Evolutionary conservation across 2,888 invertebrate genomes (phyloP).

Genomic region (Tromatobia lineatoria): DNA sequence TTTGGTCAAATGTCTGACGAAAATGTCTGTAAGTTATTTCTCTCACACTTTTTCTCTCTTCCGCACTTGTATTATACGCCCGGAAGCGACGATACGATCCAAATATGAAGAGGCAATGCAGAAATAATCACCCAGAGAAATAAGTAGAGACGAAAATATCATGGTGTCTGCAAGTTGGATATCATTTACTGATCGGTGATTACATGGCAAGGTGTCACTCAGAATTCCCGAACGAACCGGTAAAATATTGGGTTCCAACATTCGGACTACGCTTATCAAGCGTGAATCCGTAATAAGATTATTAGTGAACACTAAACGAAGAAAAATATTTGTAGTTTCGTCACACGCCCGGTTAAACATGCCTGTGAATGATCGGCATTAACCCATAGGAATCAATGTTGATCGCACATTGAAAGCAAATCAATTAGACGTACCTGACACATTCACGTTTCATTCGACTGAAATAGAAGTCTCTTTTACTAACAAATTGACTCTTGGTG

Average conservation of each 20-base stretch:
- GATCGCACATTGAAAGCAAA: not conserved
- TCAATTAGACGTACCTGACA: not conserved
- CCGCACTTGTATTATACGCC: too few relatives aligned
- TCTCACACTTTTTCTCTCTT: too few relatives aligned
- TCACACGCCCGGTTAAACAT: not conserved
- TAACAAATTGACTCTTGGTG: too few relatives aligned
- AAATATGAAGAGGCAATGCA: too few relatives aligned
- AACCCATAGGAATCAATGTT: not conserved
- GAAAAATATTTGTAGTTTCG: not conserved
- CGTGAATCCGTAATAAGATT: not conserved
- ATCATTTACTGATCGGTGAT: not conserved
- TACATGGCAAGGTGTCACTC: conserved; percentile 7
- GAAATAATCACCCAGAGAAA: too few relatives aligned
- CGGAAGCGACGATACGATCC: too few relatives aligned
- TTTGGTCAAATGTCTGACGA: too few relatives aligned
- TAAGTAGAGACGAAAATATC: not conserved
- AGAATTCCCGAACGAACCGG: not conserved
- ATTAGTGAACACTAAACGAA: not conserved
- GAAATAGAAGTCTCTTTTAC: not conserved
- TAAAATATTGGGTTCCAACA: not conserved
- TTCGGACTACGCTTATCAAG: not conserved
- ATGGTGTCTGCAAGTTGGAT: conserved; percentile 6
- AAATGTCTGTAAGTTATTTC: too few relatives aligned
- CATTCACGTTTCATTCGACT: not conserved
- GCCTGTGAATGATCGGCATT: not conserved